Evolutionary conservation across 2,113 vertebrate genomes (phyloP).

Genomic region (Sceloporus tristichus): DNA sequence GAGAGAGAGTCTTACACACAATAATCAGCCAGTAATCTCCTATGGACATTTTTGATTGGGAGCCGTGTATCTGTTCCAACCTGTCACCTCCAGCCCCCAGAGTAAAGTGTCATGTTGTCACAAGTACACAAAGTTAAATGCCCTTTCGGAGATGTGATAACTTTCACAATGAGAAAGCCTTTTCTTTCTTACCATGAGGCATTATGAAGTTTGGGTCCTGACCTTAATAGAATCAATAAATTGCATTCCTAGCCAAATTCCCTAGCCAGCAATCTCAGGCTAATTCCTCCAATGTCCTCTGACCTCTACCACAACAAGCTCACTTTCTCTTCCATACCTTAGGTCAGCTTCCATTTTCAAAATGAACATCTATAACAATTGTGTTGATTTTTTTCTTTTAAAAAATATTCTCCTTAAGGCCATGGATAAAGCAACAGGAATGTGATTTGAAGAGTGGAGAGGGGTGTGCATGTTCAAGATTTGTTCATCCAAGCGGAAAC

Average conservation of each 20-base stretch:
- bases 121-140: not conserved
- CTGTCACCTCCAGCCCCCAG: not conserved
- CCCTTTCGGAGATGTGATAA: not conserved
- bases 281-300: slow-evolving; percentile 16
- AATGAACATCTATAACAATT: not conserved
- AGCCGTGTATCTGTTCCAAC: not conserved
- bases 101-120: not conserved
- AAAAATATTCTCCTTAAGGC: not conserved
- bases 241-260: slow-evolving; percentile 35
- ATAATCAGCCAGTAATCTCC: not conserved
- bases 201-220: slow-evolving; percentile 21
- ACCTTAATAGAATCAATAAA: slow-evolving; percentile 37
- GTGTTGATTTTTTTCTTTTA: not conserved
- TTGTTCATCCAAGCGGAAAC: not conserved
- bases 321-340: slow-evolving; percentile 2
- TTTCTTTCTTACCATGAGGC: slow-evolving; percentile 12
- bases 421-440: not conserved
- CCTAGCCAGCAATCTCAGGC: not conserved
- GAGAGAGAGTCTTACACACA: not conserved
- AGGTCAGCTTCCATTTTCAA: slow-evolving; percentile 33
- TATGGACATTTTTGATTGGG: not conserved
- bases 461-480: slow-evolving; percentile 1
- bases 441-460: not conserved
- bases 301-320: not conserved
- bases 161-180: not conserved